Evolutionary conservation across 2,888 invertebrate species (phyloP).

Genomic region (Agriopis aurantiaria): DNA sequence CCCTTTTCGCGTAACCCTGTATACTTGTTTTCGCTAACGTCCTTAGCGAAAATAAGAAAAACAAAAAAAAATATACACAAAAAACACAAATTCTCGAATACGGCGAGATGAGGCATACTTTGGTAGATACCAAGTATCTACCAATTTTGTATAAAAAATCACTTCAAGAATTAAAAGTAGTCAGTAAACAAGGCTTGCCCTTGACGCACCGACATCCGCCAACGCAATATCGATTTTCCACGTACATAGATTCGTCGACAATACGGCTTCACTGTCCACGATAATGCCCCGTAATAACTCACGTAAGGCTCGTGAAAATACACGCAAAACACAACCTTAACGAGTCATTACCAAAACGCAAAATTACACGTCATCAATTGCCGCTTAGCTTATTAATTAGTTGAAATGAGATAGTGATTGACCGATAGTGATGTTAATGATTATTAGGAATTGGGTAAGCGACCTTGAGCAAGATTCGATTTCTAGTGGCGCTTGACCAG

Average conservation of each 20-base stretch:
- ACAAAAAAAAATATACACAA: no score
- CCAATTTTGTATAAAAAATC: no score
- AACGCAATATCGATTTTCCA: conserved; percentile 81
- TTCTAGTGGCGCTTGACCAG: conserved; percentile 43
- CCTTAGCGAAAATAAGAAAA: no score
- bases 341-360: conserved; percentile 36
- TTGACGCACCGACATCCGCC: conserved; percentile 73
- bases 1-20: neutral
- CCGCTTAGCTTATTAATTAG: conserved; percentile 45
- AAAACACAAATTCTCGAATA: no score
- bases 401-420: conserved; percentile 56
- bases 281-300: conserved; percentile 49
- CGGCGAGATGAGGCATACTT: no score
- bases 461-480: conserved; percentile 70
- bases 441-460: conserved; percentile 50
- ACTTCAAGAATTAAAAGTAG: conserved; percentile 51
- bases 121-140: no score
- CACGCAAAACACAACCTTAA: conserved; percentile 54
- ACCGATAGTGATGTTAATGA: conserved; percentile 57
- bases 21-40: neutral
- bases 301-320: conserved; percentile 49
- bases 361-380: conserved; percentile 27
- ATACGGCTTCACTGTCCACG: conserved; percentile 77
- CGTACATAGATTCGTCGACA: conserved; percentile 77
- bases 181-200: conserved; percentile 63